Evolutionary conservation across 92 coral and sea anemone genomes (phyloP).

Genomic region (Isaurus tuberculatus): DNA sequence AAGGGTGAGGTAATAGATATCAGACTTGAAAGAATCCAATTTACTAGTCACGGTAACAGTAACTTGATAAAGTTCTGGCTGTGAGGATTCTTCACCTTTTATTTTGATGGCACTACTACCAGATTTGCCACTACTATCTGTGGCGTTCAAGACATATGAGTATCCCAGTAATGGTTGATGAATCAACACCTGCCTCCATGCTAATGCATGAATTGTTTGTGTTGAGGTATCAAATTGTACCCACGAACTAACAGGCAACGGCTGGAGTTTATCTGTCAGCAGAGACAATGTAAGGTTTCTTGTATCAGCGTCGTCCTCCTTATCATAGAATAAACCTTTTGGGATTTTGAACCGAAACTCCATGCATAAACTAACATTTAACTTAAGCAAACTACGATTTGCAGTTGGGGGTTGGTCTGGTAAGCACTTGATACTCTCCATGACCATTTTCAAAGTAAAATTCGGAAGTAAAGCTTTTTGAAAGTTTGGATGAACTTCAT

Average conservation of each 20-base stretch:
- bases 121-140: constrained; percentile 50
- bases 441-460: constrained; percentile 60
- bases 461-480: constrained; percentile 63
- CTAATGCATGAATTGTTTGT: constrained; percentile 45
- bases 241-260: constrained; percentile 48
- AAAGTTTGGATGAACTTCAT: constrained; percentile 65
- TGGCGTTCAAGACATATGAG: constrained; percentile 43
- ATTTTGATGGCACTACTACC: constrained; percentile 28
- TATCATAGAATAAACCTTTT: constrained; percentile 41
- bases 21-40: constrained; percentile 35
- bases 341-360: constrained; percentile 41
- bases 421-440: constrained; percentile 26
- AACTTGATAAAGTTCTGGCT: constrained; percentile 33
- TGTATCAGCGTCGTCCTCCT: constrained; percentile 55
- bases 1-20: constrained; percentile 24
- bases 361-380: constrained; percentile 33
- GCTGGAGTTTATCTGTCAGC: constrained; percentile 33
- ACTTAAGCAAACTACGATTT: not conserved
- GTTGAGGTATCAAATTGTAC: constrained; percentile 38
- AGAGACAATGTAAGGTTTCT: constrained; percentile 52
- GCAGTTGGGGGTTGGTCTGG: constrained; percentile 45
- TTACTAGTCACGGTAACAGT: constrained; percentile 46
- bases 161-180: constrained; percentile 39
- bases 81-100: constrained; percentile 1
- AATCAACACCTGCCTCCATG: not conserved